These are phyloP conservation scores for Enteromius paludinosus DNA, from an alignment of 2,797 vertebrate species.

Conservation along the genomic window DNA sequence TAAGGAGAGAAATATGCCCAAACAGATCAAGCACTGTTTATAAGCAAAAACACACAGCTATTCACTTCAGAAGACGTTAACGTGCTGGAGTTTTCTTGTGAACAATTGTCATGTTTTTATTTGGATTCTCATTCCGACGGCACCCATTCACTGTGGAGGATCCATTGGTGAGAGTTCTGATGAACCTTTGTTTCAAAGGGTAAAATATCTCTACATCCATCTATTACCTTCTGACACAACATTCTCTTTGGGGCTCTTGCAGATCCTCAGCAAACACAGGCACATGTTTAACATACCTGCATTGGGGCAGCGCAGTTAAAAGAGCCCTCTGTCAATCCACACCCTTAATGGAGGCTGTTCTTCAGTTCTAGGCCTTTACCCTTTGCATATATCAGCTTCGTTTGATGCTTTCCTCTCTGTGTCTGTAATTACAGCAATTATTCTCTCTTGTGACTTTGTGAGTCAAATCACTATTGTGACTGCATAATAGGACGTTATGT, in stretches of 20 bases:
- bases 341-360: conserved; percentile 16
- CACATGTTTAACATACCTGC: conserved; percentile 52
- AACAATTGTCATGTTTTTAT: not conserved
- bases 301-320: conserved; percentile 27
- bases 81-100: not conserved
- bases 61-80: not conserved
- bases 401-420: conserved; percentile 43
- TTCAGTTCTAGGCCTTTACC: conserved; percentile 32
- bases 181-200: not conserved
- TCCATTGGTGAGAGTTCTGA: not conserved
- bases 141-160: not conserved
- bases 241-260: conserved; percentile 7
- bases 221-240: not conserved
- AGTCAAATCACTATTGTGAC: conserved; percentile 21
- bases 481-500: conserved; percentile 29
- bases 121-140: not conserved
- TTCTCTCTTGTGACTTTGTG: conserved; percentile 28
- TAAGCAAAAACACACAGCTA: not conserved
- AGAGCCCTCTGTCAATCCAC: conserved; percentile 40
- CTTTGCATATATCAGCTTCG: conserved; percentile 2
- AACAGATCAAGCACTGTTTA: not conserved
- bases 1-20: not conserved
- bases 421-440: conserved; percentile 37
- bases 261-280: conserved; percentile 53
- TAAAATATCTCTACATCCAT: not conserved